Conservation (phyloP, 2,113 vertebrate species). For the Myrmophylax atrothorax region DNA sequence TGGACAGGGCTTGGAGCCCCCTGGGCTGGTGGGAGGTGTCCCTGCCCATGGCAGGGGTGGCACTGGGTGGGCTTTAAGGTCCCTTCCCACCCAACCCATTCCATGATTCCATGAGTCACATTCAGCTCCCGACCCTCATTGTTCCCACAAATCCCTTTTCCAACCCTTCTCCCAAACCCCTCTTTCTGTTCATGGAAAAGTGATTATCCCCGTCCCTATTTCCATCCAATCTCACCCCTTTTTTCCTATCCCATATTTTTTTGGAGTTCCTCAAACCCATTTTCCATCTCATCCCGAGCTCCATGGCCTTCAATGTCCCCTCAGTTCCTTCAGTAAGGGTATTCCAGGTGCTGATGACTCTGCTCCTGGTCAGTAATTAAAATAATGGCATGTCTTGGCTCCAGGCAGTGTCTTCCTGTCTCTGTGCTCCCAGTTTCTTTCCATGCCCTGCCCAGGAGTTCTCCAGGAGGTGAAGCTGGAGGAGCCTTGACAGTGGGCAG, state of each 20-base stretch:
- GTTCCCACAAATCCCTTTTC: background rate
- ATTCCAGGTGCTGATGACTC: too few species aligned
- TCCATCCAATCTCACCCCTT: background rate
- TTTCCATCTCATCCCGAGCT: background rate
- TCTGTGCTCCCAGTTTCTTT: background rate
- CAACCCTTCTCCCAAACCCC: background rate
- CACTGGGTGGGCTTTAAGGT: too few species aligned
- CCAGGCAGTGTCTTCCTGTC: background rate
- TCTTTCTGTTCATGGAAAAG: background rate
- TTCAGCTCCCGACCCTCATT: background rate
- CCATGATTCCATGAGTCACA: background rate
- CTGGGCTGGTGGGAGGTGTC: too few species aligned
- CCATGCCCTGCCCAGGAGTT: background rate
- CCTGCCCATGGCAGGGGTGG: too few species aligned
- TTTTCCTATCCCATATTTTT: background rate
- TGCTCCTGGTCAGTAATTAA: too few species aligned
- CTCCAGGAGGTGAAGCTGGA: background rate
- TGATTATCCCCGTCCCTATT: background rate
- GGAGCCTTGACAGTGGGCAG: background rate
- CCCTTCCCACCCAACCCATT: too few species aligned
- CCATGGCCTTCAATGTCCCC: background rate
- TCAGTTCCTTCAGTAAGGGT: too few species aligned
- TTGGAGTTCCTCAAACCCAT: background rate
- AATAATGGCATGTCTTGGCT: background rate
- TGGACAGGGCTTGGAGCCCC: too few species aligned